These are phyloP conservation scores for Amniataba percoides DNA, from an alignment of 2,797 vertebrate species.

Conservation along the genomic window DNA sequence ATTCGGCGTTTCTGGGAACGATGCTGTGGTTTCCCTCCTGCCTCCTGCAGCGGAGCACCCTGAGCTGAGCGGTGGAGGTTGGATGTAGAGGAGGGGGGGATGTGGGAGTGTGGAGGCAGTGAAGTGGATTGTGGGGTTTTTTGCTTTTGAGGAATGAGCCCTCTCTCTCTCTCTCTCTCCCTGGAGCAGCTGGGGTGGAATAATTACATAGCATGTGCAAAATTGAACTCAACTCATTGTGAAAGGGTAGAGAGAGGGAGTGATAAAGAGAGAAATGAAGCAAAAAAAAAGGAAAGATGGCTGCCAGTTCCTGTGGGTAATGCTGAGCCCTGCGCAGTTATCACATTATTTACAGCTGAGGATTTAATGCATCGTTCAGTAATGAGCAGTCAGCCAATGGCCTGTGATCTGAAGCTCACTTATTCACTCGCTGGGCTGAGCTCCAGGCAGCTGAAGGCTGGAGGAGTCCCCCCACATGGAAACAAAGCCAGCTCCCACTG, in stretches of 20 bases:
- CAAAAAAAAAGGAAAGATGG: constrained; percentile 35
- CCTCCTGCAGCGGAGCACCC: constrained; percentile 23
- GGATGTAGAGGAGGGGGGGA: neutral
- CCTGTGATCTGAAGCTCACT: constrained; percentile 60
- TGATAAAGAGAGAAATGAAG: constrained; percentile 15
- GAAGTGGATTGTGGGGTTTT: constrained; percentile 10
- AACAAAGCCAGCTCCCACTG: constrained; percentile 29
- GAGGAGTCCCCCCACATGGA: constrained; percentile 19
- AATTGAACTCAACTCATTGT: constrained; percentile 30
- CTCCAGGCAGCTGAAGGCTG: constrained; percentile 42
- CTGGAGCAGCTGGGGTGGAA: constrained; percentile 55
- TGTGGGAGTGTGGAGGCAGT: neutral
- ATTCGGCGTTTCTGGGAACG: constrained; percentile 32
- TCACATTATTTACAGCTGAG: constrained; percentile 69
- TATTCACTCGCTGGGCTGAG: constrained; percentile 49
- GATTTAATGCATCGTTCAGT: constrained; percentile 56
- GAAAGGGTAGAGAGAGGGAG: constrained; percentile 18
- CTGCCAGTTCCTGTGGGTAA: constrained; percentile 32
- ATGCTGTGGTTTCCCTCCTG: constrained; percentile 42
- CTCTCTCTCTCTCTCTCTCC: constrained; percentile 11
- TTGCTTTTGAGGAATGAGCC: constrained; percentile 66
- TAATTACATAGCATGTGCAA: constrained; percentile 53
- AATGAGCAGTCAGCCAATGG: constrained; percentile 64
- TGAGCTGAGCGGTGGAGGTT: constrained; percentile 18
- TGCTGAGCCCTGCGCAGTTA: constrained; percentile 49